phyloP scores from a whole-genome alignment of 2,113 vertebrate species.

The Chaenocephalus aceratus region DNA sequence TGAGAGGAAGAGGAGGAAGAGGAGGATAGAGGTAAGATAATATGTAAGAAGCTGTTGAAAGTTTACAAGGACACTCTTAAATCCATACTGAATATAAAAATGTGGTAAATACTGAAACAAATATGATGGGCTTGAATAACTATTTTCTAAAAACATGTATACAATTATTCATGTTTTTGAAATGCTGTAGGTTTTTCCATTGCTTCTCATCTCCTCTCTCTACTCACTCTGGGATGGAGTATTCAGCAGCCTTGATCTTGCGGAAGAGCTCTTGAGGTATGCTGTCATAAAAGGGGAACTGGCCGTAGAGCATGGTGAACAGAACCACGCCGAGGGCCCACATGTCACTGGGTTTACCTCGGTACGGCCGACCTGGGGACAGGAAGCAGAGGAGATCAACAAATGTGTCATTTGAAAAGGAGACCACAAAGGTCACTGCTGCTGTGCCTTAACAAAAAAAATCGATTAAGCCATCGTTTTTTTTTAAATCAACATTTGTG shows the following conservation, averaged over 20 bases:
- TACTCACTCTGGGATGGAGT: slow-evolving; percentile 98
- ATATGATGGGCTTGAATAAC: not conserved
- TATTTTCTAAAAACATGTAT: not conserved
- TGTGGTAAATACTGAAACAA: not conserved
- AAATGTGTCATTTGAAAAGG: not conserved
- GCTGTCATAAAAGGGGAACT: slow-evolving; percentile 99
- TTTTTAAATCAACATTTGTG: not conserved
- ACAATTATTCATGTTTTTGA: not conserved
- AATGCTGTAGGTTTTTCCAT: not conserved
- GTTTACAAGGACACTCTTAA: not conserved
- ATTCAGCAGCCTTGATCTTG: slow-evolving; percentile 99
- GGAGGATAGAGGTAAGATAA: not conserved
- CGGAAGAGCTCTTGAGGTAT: slow-evolving; percentile 99
- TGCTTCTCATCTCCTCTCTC: not conserved
- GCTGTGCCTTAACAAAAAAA: not conserved
- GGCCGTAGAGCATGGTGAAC: slow-evolving; percentile 99
- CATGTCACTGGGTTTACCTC: slow-evolving; percentile 99
- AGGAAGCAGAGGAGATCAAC: not conserved
- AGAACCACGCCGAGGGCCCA: slow-evolving; percentile 98
- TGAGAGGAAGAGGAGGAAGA: slow-evolving; percentile 60
- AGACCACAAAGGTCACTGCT: not conserved
- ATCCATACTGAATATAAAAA: not conserved
- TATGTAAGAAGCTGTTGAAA: not conserved
- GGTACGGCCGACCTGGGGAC: slow-evolving; percentile 92
- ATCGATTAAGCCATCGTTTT: not conserved